Evolutionary conservation across 2,888 invertebrate species (phyloP), one percentile per base, ranked within the genome.

Genomic region (Protonemura montana): DNA sequence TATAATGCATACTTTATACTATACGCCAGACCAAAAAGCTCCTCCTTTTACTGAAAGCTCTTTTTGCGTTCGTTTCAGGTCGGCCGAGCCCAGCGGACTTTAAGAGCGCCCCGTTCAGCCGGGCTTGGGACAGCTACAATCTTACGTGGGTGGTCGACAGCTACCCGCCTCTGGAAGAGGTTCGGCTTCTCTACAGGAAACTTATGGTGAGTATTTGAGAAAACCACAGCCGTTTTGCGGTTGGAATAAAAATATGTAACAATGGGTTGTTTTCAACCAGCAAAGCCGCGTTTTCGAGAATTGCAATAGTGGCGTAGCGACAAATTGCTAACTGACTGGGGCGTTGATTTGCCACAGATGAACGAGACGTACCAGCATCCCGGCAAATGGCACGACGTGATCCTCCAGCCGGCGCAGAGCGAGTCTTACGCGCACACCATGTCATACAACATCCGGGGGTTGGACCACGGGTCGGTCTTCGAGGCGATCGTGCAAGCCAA

Each of bases 401-500:
- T 93, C 87, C 91, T 94, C 13, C 92, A 93, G 0, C 93, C 93
- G 10, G 92, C 92, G 25, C 76, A 82, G 27, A 91, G 92, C 0
- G 91, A 91, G 13, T 91, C 93, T 41, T 91, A 92, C 89, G 91
- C 92, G 87, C 93, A 93, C 89, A 92, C 93, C 88, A 95, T 95
- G 90, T 91, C 94, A 0, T 95, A 95, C 91, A 94, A 94, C 90
- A 93, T 95, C 89, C 92, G 92, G 35, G 93, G 93, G 42, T 91
- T 95, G 88, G 93, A 94, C 90, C 93, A 95, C 0, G 94, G 93
- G 0, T 94, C 95, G 10, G 94, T 94, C 88, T 95, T 95, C 91
- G 95, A 95, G 89, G 95, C 95, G 16, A 94, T 95, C 89, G 95
- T 95, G 85, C 95, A 95, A 89, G 95, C 95, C 87, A 95, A 94